Evolutionary conservation across 2,113 vertebrate species (phyloP).

Genomic region (Astatotilapia flaviijosephi): DNA sequence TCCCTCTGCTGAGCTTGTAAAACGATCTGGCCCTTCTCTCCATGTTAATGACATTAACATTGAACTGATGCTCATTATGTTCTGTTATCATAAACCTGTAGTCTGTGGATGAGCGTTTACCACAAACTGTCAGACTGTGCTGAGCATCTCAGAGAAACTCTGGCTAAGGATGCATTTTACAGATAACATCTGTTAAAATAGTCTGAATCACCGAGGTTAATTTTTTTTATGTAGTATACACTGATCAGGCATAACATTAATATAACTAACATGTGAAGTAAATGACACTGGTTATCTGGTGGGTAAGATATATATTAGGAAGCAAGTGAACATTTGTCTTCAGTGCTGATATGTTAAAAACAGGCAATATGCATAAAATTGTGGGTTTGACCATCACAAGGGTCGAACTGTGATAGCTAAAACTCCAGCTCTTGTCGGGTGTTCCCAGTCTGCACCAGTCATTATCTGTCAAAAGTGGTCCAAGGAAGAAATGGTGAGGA

Average conservation of each 20-base stretch:
- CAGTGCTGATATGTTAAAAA: background rate
- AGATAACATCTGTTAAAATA: background rate
- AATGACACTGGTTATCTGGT: background rate
- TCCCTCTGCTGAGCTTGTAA: slow-evolving; percentile 57
- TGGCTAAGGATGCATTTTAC: background rate
- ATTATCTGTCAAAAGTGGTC: background rate
- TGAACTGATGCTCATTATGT: slow-evolving; percentile 54
- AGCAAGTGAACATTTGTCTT: background rate
- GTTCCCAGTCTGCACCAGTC: background rate
- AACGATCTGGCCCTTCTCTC: slow-evolving; percentile 32
- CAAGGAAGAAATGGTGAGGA: background rate
- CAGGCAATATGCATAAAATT: background rate
- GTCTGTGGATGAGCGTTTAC: background rate
- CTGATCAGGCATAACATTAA: background rate
- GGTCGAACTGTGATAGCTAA: background rate
- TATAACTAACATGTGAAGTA: background rate
- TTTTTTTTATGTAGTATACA: background rate
- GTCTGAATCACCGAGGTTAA: background rate
- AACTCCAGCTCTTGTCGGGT: background rate
- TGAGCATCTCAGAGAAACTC: background rate
- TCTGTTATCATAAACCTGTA: slow-evolving; percentile 17
- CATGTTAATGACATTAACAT: slow-evolving; percentile 65
- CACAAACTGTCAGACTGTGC: background rate
- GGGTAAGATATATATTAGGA: background rate
- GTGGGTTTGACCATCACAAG: background rate